phyloP scores from a whole-genome alignment of 1,140 invertebrate species.

The Saccostrea glomerata region DNA sequence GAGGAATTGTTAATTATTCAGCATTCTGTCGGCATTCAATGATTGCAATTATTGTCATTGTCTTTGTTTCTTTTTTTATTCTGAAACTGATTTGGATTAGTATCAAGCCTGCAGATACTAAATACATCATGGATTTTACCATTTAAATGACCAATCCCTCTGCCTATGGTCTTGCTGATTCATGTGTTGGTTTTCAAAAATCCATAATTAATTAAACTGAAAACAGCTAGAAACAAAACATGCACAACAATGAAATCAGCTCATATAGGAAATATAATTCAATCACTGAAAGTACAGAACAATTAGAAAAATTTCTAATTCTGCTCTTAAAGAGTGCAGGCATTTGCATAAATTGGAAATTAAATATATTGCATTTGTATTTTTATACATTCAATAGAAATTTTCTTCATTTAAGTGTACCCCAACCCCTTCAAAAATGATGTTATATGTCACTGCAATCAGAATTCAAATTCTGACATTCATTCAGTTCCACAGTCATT shows the following conservation, averaged over 20 bases:
- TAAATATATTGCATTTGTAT: constrained; percentile 32
- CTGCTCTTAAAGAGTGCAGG: constrained; percentile 14
- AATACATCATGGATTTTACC: constrained; percentile 22
- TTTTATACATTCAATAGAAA: constrained; percentile 34
- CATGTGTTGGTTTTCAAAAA: background rate
- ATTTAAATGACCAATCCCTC: constrained; percentile 32
- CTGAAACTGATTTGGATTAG: constrained; percentile 18
- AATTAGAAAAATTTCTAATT: constrained; percentile 9
- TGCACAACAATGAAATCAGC: background rate
- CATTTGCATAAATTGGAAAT: constrained; percentile 37
- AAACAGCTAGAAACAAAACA: constrained; percentile 30
- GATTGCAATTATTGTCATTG: constrained; percentile 36
- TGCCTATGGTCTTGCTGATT: background rate
- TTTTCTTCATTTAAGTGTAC: constrained; percentile 11
- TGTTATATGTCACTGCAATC: too few species aligned
- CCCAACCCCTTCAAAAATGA: too few species aligned
- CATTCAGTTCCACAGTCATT: too few species aligned
- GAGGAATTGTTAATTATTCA: constrained; percentile 37
- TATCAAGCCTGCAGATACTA: constrained; percentile 15
- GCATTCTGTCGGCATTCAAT: constrained; percentile 26
- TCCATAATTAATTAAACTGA: constrained; percentile 29
- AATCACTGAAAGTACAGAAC: background rate
- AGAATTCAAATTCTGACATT: too few species aligned
- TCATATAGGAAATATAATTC: constrained; percentile 17
- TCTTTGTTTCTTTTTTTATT: constrained; percentile 32